Percentiles rank a stretch among this genome's conserved stretches.
These are phyloP conservation scores for Dromiciops gliroides DNA, from an alignment of 2,113 vertebrate species.

Conservation along the genomic window DNA sequence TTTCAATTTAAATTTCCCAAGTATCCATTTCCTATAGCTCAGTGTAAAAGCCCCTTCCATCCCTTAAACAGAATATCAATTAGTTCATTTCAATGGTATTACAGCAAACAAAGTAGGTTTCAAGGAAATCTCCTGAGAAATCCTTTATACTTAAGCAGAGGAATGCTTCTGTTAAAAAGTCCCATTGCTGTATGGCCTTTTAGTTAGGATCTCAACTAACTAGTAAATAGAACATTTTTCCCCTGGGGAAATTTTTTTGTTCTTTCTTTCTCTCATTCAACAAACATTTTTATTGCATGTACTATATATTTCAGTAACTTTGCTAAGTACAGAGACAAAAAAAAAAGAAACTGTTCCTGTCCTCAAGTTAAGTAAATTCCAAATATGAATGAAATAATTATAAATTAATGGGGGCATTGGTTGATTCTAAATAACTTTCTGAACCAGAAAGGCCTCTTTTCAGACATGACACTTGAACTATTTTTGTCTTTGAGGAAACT, in stretches of 20 bases:
- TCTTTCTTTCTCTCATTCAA: neutral
- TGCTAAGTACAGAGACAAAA: neutral
- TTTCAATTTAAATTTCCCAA: too few species aligned
- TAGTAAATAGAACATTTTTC: too few species aligned
- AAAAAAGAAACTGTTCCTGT: neutral
- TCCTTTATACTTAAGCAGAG: too few species aligned
- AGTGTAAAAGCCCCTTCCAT: too few species aligned
- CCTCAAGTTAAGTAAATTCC: neutral
- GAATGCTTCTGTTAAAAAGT: too few species aligned
- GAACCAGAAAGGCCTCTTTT: neutral
- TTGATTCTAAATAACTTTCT: neutral
- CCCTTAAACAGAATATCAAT: too few species aligned
- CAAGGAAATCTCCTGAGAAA: too few species aligned
- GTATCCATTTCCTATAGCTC: too few species aligned
- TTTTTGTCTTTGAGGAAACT: neutral
- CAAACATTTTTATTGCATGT: neutral
- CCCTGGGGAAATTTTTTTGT: neutral
- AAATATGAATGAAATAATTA: neutral
- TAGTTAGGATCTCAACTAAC: too few species aligned
- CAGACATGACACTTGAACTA: neutral
- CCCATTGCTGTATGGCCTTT: too few species aligned
- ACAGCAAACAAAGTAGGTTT: too few species aligned
- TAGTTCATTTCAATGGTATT: too few species aligned
- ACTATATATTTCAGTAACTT: neutral
- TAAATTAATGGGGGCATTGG: neutral